phyloP scores from a whole-genome alignment of 2,888 invertebrate genomes.

The Aspidiotus destructor region DNA sequence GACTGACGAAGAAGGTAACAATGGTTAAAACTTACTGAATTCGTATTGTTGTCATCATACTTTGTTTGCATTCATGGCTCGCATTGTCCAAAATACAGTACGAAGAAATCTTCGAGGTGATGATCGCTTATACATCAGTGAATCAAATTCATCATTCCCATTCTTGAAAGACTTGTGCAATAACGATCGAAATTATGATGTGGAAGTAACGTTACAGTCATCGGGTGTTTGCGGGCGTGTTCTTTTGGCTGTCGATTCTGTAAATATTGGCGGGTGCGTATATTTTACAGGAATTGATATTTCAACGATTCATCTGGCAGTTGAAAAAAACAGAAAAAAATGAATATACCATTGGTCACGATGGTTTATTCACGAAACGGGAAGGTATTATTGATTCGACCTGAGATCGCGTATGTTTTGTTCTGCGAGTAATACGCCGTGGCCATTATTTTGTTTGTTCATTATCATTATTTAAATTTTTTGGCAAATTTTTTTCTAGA shows the following conservation, averaged over 20 bases:
- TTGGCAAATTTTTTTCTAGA: not conserved
- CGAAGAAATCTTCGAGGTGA: conserved; percentile 77
- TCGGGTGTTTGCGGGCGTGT: conserved; percentile 79
- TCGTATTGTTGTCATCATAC: no score
- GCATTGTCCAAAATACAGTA: conserved; percentile 42
- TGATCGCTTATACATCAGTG: conserved; percentile 78
- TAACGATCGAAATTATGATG: conserved; percentile 45
- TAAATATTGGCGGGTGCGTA: conserved; percentile 56
- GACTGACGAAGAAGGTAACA: conserved; percentile 69
- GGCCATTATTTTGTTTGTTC: not conserved
- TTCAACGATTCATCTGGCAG: no score
- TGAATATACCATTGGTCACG: no score
- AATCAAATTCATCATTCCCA: conserved; percentile 58
- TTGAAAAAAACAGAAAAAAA: no score
- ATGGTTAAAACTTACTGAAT: no score
- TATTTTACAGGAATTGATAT: not conserved
- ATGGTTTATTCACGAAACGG: no score
- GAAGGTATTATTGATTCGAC: not conserved
- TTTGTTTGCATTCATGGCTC: not conserved
- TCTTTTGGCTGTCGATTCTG: conserved; percentile 60
- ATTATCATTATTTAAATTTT: not conserved
- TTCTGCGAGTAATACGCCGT: not conserved
- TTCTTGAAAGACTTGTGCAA: conserved; percentile 61
- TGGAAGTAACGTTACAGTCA: conserved; percentile 54
- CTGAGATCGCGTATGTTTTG: conserved; percentile 30